Percentiles rank a stretch among this genome's conserved stretches.
Evolutionary conservation across 2,888 invertebrate species (phyloP).

Genomic region (Hypsopygia costalis): DNA sequence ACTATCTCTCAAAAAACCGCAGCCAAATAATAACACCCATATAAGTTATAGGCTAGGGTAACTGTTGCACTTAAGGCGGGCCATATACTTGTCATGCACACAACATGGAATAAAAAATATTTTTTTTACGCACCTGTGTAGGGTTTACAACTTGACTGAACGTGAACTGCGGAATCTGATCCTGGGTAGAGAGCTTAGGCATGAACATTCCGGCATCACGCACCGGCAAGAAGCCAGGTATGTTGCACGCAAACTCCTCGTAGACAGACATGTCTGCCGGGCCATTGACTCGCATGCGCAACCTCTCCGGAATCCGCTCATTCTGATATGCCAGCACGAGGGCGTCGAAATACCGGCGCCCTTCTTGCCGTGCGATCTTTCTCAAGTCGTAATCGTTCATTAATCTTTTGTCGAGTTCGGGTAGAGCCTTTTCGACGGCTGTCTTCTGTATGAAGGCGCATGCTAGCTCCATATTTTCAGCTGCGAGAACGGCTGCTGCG

Average conservation of each 20-base stretch:
- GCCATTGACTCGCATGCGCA: slow-evolving; percentile 93
- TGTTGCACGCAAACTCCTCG: slow-evolving; percentile 97
- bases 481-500: slow-evolving; percentile 92
- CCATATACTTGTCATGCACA: no score
- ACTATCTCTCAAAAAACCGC: no score
- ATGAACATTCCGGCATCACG: slow-evolving; percentile 89
- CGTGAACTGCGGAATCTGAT: slow-evolving; percentile 66
- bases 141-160: slow-evolving; percentile 69
- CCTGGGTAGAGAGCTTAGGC: slow-evolving; percentile 83
- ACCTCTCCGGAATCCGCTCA: slow-evolving; percentile 96
- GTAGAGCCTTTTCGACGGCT: slow-evolving; percentile 97
- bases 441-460: slow-evolving; percentile 99
- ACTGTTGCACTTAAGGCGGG: no score
- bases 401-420: slow-evolving; percentile 97
- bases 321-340: slow-evolving; percentile 93
- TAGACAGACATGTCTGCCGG: slow-evolving; percentile 92
- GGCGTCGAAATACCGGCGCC: slow-evolving; percentile 94
- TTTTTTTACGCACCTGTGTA: slow-evolving; percentile 39
- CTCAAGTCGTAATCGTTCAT: slow-evolving; percentile 93
- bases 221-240: slow-evolving; percentile 96
- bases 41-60: no score
- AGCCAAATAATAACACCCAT: no score
- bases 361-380: slow-evolving; percentile 94
- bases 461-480: slow-evolving; percentile 97
- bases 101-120: no score